Evolutionary conservation across 2,113 vertebrate genomes (phyloP), one percentile per base, ranked within the genome.

Genomic region (Acrocephalus kingi): DNA sequence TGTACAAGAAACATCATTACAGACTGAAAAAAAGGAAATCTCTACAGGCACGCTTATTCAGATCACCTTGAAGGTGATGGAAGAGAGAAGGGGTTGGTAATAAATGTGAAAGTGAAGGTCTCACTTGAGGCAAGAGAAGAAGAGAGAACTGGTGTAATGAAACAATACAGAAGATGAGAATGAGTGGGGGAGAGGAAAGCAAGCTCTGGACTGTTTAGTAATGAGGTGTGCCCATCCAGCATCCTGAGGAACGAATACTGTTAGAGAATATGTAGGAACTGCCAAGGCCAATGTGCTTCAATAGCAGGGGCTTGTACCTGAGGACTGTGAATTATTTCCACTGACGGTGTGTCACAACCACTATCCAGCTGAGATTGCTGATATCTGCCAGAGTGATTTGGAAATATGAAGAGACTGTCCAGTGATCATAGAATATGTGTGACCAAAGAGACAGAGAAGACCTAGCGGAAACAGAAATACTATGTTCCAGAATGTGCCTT

Each of bases 141-240:
- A 62, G 43, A 72, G 66, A 85, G 37, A 87, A 87, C 31, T 45
- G 24, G 13, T 52, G 10, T 46, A 39, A 87, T 61, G 49, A 62
- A 79, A 90, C 31, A 75, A 22, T 41, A 84, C 16, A 78, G 52
- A 74, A 54, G 28, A 72, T 63, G 67, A 88, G 54, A 84, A 46
- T 27, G 28, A 68, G 16, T 23, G 11, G 15, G 27, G 20, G 35
- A 83, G 74, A 75, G 71, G 45, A 18, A 37, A 41, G 58, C 51
- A 69, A 45, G n/a, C 35, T 76, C 69, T 68, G 69, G 15, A 51
- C 28, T 63, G 4, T n/a, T 63, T 2, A 5, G 25, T 69, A 33
- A 43, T 6, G 30, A 76, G 19, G 7, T 56, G 19, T 41, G 41
- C n/a, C 15, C 1, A 0, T n/a, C 15, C 39, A 31, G 21, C 1